Conservation (phyloP, 1,140 invertebrate genomes). For the Eubasilissa regina region DNA sequence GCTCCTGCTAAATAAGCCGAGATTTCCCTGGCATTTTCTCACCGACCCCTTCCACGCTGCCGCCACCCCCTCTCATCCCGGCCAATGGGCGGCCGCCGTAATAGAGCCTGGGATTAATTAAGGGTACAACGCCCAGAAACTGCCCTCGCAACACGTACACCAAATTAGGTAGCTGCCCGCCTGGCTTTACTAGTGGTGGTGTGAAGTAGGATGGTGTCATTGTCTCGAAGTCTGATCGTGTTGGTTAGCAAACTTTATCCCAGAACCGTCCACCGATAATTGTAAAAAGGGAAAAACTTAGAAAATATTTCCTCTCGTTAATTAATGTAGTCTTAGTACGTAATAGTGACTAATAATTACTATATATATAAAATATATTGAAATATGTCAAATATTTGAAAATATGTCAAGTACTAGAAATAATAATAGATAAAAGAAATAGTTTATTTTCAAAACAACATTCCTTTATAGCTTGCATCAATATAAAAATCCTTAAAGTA, state of each 20-base stretch:
- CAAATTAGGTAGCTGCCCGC: constrained; percentile 37
- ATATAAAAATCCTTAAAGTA: too few relatives aligned
- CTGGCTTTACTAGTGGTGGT: not conserved
- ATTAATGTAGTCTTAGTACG: too few relatives aligned
- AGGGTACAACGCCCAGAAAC: constrained; percentile 57
- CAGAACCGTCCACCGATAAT: too few relatives aligned
- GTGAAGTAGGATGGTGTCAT: not conserved
- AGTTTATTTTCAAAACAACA: too few relatives aligned
- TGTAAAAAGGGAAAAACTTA: too few relatives aligned
- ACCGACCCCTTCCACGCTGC: constrained; percentile 16
- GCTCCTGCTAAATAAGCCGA: constrained; percentile 54
- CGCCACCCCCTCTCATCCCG: constrained; percentile 19
- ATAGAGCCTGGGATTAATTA: constrained; percentile 59
- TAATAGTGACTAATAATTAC: too few relatives aligned
- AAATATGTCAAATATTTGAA: too few relatives aligned
- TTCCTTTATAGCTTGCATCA: too few relatives aligned
- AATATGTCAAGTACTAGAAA: too few relatives aligned
- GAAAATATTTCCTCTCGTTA: too few relatives aligned
- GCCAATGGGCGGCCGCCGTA: constrained; percentile 56
- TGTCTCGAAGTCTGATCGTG: not conserved
- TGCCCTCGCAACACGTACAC: constrained; percentile 25
- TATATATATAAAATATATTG: too few relatives aligned
- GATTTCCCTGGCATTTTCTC: constrained; percentile 44
- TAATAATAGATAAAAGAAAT: too few relatives aligned
- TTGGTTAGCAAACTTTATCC: not conserved